These are phyloP conservation scores for Ginglymostoma cirratum DNA, from an alignment of 2,113 vertebrate genomes.

Conservation along the genomic window DNA sequence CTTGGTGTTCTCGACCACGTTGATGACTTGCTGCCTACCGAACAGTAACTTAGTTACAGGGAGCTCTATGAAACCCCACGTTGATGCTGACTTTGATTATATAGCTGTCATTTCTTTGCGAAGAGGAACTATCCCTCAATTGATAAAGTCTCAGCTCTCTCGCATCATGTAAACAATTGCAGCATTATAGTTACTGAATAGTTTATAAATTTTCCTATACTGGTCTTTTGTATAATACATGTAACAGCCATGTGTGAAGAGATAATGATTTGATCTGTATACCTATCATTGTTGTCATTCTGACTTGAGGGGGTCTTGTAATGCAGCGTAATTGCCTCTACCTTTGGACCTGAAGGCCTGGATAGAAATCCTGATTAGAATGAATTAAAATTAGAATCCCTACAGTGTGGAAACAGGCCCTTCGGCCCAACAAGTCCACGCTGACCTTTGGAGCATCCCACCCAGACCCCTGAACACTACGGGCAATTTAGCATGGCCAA, in stretches of 20 bases:
- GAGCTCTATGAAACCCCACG: neutral
- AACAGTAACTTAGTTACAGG: neutral
- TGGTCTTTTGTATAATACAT: neutral
- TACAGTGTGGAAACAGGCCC: too few species aligned
- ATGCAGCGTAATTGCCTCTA: too few species aligned
- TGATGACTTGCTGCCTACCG: neutral
- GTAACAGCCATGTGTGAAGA: neutral
- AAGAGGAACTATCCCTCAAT: neutral
- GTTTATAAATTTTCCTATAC: neutral
- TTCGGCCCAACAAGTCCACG: too few species aligned
- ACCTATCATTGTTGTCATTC: neutral
- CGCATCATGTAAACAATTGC: too few species aligned
- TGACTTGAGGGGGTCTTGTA: too few species aligned
- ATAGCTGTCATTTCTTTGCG: neutral
- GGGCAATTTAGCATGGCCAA: too few species aligned
- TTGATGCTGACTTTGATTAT: neutral
- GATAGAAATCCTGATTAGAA: too few species aligned
- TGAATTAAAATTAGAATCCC: too few species aligned
- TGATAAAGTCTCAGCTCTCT: neutral
- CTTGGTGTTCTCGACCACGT: neutral
- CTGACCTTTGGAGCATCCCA: too few species aligned
- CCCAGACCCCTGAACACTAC: too few species aligned
- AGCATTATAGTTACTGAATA: neutral
- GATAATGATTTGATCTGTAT: neutral
- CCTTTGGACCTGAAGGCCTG: too few species aligned